phyloP scores from a whole-genome alignment of 2,113 vertebrate genomes.

The Naja naja region DNA sequence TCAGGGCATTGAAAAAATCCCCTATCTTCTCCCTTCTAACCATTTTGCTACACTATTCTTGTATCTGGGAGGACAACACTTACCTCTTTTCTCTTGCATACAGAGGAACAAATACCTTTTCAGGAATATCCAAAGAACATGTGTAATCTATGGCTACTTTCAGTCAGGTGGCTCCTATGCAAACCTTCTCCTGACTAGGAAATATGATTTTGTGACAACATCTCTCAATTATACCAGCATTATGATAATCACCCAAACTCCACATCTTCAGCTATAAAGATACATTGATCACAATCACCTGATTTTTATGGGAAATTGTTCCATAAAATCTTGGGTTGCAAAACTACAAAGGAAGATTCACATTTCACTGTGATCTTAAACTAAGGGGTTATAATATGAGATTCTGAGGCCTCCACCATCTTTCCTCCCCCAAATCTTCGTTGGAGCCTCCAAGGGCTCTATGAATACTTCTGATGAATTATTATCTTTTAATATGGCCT shows the following conservation, averaged over 20 bases:
- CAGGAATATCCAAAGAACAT: neutral
- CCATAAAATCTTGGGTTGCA: neutral
- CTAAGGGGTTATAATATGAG: neutral
- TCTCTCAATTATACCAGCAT: neutral
- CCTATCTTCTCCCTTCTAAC: no score
- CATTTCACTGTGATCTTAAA: neutral
- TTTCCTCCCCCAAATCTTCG: neutral
- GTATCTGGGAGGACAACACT: neutral
- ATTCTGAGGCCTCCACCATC: neutral
- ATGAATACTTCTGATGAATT: neutral
- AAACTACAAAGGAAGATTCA: neutral
- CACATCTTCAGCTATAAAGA: neutral
- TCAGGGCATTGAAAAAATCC: neutral
- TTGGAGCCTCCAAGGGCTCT: neutral
- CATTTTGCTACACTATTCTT: neutral
- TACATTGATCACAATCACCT: neutral
- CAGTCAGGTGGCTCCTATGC: neutral
- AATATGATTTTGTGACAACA: neutral
- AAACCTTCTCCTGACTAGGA: neutral
- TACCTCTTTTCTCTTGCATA: neutral
- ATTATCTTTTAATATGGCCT: neutral
- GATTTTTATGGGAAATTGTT: neutral
- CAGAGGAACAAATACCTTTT: neutral
- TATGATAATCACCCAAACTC: neutral
- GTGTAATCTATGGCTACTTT: neutral